These are phyloP conservation scores for Tenodera sinensis DNA, from an alignment of 2,888 invertebrate genomes.

Conservation along the genomic window DNA sequence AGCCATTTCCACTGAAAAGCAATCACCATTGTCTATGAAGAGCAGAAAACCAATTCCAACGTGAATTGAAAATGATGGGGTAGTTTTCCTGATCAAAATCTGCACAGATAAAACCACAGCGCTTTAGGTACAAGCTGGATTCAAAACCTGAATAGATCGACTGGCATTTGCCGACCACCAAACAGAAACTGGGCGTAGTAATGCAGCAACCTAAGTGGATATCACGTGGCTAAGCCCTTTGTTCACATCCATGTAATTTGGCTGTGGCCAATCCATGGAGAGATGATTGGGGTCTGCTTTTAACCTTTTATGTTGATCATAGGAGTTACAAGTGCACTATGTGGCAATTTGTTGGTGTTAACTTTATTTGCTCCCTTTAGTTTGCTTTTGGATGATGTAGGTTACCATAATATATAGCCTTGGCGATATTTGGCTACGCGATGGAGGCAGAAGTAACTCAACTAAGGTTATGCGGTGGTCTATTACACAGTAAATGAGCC, in stretches of 20 bases:
- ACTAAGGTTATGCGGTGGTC: no score
- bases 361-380: background rate
- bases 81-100: background rate
- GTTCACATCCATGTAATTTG: background rate
- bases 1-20: background rate
- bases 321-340: background rate
- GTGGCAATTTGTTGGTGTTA: background rate
- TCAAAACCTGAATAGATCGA: background rate
- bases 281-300: background rate
- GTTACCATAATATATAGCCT: no score
- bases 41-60: background rate
- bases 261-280: background rate
- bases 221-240: background rate
- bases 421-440: no score
- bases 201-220: background rate
- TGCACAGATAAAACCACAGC: background rate
- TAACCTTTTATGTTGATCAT: background rate
- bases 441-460: no score
- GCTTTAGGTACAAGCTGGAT: background rate
- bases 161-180: background rate
- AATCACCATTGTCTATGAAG: background rate
- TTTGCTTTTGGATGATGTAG: no score
- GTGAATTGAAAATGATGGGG: background rate
- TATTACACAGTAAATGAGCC: no score
- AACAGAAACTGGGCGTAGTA: background rate